Base-by-base conservation (phyloP, 2,797 vertebrate species). In the Hippoglossus hippoglossus region DNA sequence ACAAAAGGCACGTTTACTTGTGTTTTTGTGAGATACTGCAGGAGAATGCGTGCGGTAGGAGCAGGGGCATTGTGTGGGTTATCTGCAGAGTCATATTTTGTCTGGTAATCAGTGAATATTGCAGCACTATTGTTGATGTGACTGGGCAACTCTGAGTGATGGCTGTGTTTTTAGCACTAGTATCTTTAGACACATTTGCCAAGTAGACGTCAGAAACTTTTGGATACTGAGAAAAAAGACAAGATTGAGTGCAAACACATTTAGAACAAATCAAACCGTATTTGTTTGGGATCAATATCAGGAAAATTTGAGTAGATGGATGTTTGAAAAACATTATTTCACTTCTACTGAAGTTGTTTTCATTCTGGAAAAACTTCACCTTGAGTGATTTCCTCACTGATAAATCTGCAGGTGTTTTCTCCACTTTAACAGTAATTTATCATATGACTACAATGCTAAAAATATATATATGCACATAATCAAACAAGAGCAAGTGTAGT, bases 71-170 rank as follows among this genome's bases (percentile, higher is more conserved):
- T 90, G 86, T 89, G 84, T 49, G 51, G 6, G 81, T 88, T 90
- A 92, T 91, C 89, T 76, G 79, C 71, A 12, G 34, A 26, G 75
- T 69, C 55, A 86, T 83, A 87, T 87, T 90, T 88, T 67, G 79
- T 80, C 84, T 85, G 63, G 64, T 84, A 88, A 88, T 89, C 88
- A 87, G 74, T 2, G 66, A 65, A 70, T 76, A 85, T 75, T 76
- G 56, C 77, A 69, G 72, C 64, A 18, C 86, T 80, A 85, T 87
- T 90, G 87, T 90, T 62, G 55, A 72, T 57, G 41, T 71, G 83
- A 73, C 83, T 8, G 50, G 54, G 52, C 39, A 3, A n/a, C 36
- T 76, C 51, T 85, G 87, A 87, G 69, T 70, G 54, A 87, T 84
- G 82, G 60, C 66, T 79, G 73, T 82, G 76, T 79, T 82, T 74